Evolutionary conservation across 2,888 invertebrate species (phyloP).

Genomic region (Drosophila longiperda): DNA sequence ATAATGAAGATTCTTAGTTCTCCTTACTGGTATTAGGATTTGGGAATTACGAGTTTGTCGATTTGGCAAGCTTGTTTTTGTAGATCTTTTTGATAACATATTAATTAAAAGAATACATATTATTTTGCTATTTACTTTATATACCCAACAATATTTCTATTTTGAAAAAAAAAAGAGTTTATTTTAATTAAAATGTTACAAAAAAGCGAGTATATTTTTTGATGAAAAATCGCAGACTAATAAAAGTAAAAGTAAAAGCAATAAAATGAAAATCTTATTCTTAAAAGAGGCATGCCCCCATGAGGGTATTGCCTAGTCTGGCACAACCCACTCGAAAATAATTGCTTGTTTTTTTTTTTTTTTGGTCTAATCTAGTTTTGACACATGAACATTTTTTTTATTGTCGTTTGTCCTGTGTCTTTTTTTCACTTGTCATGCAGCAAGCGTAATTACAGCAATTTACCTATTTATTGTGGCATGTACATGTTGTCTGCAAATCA

Average conservation of each 20-base stretch:
- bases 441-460: conserved; percentile 36
- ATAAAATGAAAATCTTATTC: too few relatives aligned
- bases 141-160: not conserved
- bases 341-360: not conserved
- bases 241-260: too few relatives aligned
- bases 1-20: too few relatives aligned
- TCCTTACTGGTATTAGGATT: not conserved
- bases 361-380: not conserved
- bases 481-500: conserved; percentile 12
- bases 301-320: not conserved
- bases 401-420: not conserved
- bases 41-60: not conserved
- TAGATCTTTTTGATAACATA: not conserved
- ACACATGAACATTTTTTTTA: conserved; percentile 1
- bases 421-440: conserved; percentile 14
- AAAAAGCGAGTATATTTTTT: too few relatives aligned
- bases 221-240: too few relatives aligned
- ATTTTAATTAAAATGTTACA: not conserved
- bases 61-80: not conserved
- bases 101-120: not conserved
- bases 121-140: not conserved
- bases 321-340: not conserved
- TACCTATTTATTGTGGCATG: not conserved
- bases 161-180: not conserved
- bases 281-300: too few relatives aligned